phyloP scores from a whole-genome alignment of 2,113 vertebrate species.

The Cervus canadensis region DNA sequence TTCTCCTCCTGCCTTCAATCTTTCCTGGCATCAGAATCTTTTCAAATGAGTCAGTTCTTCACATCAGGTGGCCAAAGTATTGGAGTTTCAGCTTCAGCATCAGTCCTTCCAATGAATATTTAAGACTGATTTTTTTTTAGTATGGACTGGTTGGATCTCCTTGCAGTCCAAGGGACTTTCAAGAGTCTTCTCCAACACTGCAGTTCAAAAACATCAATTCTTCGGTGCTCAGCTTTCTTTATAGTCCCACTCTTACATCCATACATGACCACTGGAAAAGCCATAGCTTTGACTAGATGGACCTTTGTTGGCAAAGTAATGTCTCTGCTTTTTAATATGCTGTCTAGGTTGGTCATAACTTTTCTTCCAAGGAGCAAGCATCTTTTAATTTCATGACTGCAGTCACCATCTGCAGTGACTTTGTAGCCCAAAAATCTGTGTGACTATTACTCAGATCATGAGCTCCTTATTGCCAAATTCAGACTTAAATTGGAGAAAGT shows the following conservation, averaged over 20 bases:
- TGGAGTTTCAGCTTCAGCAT: background rate
- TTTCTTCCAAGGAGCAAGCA: background rate
- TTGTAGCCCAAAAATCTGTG: background rate
- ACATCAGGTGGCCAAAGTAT: background rate
- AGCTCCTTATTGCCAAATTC: background rate
- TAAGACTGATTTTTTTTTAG: background rate
- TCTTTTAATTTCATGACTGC: background rate
- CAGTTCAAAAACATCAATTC: background rate
- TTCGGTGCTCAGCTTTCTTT: rapidly evolving
- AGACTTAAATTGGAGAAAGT: background rate
- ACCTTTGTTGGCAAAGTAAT: background rate
- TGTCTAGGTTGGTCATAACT: background rate
- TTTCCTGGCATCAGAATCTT: background rate
- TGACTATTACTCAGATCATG: background rate
- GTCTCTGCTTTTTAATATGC: background rate
- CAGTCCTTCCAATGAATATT: background rate
- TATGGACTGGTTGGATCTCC: background rate
- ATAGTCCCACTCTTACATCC: background rate
- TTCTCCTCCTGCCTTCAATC: background rate
- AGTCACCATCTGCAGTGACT: background rate
- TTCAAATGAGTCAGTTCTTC: background rate
- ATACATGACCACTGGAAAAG: background rate
- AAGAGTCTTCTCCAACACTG: background rate
- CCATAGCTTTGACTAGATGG: background rate
- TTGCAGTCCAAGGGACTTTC: background rate